Percentiles rank a stretch among this genome's conserved stretches.
Evolutionary conservation across 2,797 vertebrate species (phyloP).

Genomic region (Brachyrhaphis roseni): DNA sequence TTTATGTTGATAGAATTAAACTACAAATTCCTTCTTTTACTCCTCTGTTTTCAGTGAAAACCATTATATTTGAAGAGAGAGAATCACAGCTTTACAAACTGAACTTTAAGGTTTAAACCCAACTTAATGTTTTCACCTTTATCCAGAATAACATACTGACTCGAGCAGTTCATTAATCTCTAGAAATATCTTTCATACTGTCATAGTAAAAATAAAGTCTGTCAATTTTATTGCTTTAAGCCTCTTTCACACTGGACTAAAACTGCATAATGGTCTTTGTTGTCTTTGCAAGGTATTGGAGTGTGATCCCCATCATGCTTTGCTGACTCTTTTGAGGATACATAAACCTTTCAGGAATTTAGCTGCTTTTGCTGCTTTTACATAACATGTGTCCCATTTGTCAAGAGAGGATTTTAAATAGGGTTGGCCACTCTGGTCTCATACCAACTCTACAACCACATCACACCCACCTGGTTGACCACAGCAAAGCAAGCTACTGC

Average conservation of each 20-base stretch:
- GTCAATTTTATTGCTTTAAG: background rate
- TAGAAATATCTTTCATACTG: background rate
- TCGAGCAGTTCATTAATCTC: background rate
- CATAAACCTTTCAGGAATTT: background rate
- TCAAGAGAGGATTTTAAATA: background rate
- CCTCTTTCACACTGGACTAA: background rate
- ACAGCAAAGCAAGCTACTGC: background rate
- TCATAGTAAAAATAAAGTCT: background rate
- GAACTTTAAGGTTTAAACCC: background rate
- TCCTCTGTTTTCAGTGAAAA: background rate
- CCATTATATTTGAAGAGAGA: background rate
- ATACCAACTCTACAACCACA: background rate
- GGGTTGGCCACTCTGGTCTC: background rate
- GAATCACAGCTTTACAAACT: background rate
- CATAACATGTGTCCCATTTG: background rate
- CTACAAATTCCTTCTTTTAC: background rate
- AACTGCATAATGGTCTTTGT: background rate
- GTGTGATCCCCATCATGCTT: background rate
- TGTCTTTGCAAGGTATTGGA: background rate
- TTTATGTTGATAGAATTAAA: background rate
- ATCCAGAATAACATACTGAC: background rate
- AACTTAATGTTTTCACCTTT: background rate
- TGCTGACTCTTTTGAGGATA: background rate
- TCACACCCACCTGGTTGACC: background rate
- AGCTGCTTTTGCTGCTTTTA: background rate